Evolutionary conservation across 2,888 invertebrate species (phyloP).

Genomic region (Scrobipalpa costella): DNA sequence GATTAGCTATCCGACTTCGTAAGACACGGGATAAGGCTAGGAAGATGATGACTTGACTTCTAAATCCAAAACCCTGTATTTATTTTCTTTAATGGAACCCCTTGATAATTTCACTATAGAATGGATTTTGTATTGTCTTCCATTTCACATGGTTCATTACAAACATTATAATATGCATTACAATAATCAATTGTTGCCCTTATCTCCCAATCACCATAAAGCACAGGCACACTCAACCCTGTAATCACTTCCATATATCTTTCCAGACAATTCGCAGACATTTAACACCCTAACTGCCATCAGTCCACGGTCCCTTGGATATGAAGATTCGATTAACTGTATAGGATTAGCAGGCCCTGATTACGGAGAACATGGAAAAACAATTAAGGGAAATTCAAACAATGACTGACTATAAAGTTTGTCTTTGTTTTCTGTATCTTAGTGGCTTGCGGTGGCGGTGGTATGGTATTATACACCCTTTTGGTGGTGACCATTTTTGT

Average conservation of each 20-base stretch:
- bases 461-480: conserved; percentile 32
- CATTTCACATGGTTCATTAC: neutral
- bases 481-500: neutral
- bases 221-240: conserved; percentile 44
- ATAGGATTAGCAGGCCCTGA: conserved; percentile 65
- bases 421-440: conserved; percentile 73
- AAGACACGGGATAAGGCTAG: no score
- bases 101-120: no score
- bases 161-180: conserved; percentile 20
- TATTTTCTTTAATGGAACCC: no score
- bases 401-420: conserved; percentile 73
- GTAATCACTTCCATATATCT: conserved; percentile 66
- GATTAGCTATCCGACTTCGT: no score
- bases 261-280: conserved; percentile 59
- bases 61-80: no score
- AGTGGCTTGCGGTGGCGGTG: conserved; percentile 59
- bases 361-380: conserved; percentile 76
- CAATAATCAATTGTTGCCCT: conserved; percentile 30
- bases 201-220: conserved; percentile 41
- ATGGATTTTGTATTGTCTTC: no score
- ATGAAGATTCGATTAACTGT: conserved; percentile 72
- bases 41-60: no score
- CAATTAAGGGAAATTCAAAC: conserved; percentile 76
- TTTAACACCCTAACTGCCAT: conserved; percentile 49
- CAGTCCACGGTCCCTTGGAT: conserved; percentile 43